phyloP scores from a whole-genome alignment of 2,888 invertebrate species.

The Phorcus lineatus region DNA sequence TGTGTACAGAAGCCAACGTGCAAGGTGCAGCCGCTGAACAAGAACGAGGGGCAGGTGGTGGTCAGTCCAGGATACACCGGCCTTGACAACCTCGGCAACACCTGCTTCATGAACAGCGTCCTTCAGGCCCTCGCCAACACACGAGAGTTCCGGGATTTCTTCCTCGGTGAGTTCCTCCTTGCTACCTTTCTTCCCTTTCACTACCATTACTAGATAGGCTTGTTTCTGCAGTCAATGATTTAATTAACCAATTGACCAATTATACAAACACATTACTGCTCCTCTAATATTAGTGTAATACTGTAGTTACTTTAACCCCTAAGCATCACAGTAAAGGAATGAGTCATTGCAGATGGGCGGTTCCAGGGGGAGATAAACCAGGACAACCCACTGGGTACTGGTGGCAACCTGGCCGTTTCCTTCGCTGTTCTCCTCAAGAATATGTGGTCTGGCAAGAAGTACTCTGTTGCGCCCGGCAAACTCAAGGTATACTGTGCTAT shows the following conservation, averaged over 20 bases:
- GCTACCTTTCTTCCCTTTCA: no score
- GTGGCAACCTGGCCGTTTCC: conserved; percentile 76
- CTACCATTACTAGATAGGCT: no score
- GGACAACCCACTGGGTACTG: conserved; percentile 77
- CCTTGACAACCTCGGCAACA: conserved; percentile 78
- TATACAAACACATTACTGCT: no score
- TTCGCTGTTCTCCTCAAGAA: conserved; percentile 77
- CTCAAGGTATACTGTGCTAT: conserved; percentile 71
- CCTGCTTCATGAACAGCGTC: conserved; percentile 79
- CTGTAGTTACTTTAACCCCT: no score
- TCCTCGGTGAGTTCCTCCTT: conserved; percentile 70
- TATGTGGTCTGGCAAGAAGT: conserved; percentile 76
- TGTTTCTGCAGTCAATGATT: no score
- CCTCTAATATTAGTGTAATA: no score
- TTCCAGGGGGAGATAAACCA: conserved; percentile 76
- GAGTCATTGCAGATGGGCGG: conserved; percentile 56
- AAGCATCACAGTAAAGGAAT: no score
- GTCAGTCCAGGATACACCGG: conserved; percentile 76
- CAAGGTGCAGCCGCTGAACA: conserved; percentile 73
- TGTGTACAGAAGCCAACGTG: conserved; percentile 71
- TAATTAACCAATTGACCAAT: no score
- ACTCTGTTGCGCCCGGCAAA: conserved; percentile 76
- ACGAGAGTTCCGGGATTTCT: conserved; percentile 77
- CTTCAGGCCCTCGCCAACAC: conserved; percentile 78
- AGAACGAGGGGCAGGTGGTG: conserved; percentile 38